These are phyloP conservation scores for Drepanosiphum platanoidis DNA, from an alignment of 2,888 invertebrate species.

Conservation along the genomic window DNA sequence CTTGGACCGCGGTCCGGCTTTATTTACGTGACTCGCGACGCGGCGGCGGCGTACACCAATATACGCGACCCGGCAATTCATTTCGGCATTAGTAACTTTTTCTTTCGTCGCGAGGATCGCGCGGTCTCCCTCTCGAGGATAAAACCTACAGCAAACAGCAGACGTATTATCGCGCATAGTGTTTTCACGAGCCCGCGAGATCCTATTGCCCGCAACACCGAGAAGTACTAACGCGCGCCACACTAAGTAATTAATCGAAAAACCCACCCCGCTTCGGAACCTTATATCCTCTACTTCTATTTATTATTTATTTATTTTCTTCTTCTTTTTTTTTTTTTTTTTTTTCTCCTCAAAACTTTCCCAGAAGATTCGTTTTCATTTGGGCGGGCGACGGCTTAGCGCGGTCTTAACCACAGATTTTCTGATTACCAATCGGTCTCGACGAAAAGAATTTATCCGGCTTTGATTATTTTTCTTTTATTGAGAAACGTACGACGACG, in stretches of 20 bases:
- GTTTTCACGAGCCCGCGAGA: conserved; percentile 22
- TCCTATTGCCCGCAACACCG: conserved; percentile 2
- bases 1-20: neutral
- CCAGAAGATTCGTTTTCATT: neutral
- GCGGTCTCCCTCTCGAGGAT: neutral
- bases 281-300: neutral
- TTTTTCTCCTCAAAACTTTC: neutral
- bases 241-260: conserved; percentile 36
- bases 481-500: neutral
- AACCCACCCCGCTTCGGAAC: neutral
- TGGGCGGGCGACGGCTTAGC: neutral
- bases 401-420: neutral
- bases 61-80: conserved; percentile 17
- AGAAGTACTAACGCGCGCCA: conserved; percentile 6
- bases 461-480: neutral
- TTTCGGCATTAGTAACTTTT: conserved; percentile 40
- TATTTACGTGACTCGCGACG: conserved; percentile 44
- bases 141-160: neutral
- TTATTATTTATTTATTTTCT: neutral
- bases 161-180: neutral
- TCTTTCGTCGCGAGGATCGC: neutral
- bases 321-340: neutral
- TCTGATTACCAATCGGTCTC: neutral
- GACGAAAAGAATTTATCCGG: neutral
- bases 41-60: too few species aligned